Percentiles rank a stretch among this genome's conserved stretches.
Conservation (phyloP, 2,797 vertebrate species). For the Dermochelys coriacea region DNA sequence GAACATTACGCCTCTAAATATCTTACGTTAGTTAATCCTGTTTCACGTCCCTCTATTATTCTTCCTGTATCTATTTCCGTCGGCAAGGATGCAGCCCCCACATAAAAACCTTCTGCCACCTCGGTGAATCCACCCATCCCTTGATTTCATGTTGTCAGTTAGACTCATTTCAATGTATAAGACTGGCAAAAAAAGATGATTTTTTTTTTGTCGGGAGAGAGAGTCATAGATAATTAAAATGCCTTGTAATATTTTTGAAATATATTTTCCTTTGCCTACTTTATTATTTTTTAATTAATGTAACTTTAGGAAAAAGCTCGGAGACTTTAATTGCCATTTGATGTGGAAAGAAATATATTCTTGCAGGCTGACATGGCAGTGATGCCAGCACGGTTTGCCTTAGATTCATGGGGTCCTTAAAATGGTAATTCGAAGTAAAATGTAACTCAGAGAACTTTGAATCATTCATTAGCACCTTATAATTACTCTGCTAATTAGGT, state of each 20-base stretch:
- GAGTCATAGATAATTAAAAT: neutral
- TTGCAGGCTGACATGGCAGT: slow-evolving; percentile 28
- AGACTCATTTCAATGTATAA: neutral
- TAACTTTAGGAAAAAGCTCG: neutral
- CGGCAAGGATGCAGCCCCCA: neutral
- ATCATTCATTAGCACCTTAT: slow-evolving; percentile 92
- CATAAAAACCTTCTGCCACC: neutral
- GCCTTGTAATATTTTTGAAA: neutral
- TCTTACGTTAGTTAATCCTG: too few relatives aligned
- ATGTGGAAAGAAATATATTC: slow-evolving; percentile 4
- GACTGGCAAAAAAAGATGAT: neutral
- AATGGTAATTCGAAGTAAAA: slow-evolving; percentile 82
- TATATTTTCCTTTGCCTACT: neutral
- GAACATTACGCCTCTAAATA: neutral
- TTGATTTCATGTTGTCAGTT: neutral
- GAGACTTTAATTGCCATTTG: slow-evolving; percentile 18
- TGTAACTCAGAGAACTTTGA: slow-evolving; percentile 85
- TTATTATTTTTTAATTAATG: neutral
- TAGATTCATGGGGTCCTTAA: slow-evolving; percentile 73
- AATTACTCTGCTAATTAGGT: slow-evolving; percentile 94
- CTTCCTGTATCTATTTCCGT: neutral
- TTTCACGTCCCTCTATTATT: neutral
- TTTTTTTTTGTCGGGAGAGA: too few relatives aligned
- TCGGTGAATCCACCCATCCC: neutral
- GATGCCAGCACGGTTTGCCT: slow-evolving; percentile 32